Percentiles rank a stretch among this genome's conserved stretches.
These are phyloP conservation scores for Drosophila prolongata DNA, from an alignment of 2,888 invertebrate genomes.

Conservation along the genomic window DNA sequence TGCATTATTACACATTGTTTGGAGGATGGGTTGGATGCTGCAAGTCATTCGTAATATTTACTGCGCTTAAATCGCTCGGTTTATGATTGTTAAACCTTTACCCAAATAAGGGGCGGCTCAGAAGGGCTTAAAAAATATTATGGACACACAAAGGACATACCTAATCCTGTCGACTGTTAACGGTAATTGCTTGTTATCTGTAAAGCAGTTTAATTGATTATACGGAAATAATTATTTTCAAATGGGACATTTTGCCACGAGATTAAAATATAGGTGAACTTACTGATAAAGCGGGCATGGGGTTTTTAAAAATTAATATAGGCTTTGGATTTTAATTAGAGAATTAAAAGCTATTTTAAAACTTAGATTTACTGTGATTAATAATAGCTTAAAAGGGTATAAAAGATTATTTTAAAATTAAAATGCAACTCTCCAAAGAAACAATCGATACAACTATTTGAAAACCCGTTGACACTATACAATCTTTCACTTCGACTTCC, in stretches of 20 bases:
- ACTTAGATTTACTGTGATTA: too few species aligned
- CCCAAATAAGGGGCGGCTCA: slow-evolving; percentile 38
- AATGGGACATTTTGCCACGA: background rate
- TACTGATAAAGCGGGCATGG: too few species aligned
- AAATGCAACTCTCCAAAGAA: too few species aligned
- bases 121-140: slow-evolving; percentile 13
- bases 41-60: slow-evolving; percentile 29
- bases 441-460: too few species aligned
- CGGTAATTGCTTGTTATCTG: slow-evolving; percentile 14
- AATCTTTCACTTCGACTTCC: background rate
- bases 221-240: background rate
- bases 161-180: slow-evolving; percentile 18
- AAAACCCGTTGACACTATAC: too few species aligned
- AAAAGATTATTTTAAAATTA: too few species aligned
- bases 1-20: slow-evolving; percentile 24
- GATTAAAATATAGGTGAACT: background rate
- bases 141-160: slow-evolving; percentile 3
- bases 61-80: slow-evolving; percentile 26
- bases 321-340: too few species aligned
- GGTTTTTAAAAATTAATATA: too few species aligned
- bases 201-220: slow-evolving; percentile 20
- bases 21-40: background rate
- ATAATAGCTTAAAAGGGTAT: too few species aligned
- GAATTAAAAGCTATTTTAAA: too few species aligned
- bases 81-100: slow-evolving; percentile 39